A percentile compares a stretch with the other conserved stretches of the same genome.
phyloP scores from a whole-genome alignment of 2,888 invertebrate species.

The Myopa testacea region DNA sequence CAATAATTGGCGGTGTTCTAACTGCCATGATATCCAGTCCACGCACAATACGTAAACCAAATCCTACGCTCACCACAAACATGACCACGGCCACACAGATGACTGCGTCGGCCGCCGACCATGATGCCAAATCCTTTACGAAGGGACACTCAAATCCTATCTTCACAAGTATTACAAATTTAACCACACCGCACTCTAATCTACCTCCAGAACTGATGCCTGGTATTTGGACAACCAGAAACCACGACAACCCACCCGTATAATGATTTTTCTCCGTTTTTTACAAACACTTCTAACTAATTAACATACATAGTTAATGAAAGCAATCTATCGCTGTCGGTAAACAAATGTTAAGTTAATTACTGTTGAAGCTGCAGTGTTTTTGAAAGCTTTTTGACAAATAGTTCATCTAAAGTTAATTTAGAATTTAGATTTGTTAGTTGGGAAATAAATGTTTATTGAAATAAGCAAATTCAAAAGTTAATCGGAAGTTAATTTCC shows the following conservation, averaged over 20 bases:
- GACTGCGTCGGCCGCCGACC: conserved; percentile 51
- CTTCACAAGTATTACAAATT: conserved; percentile 57
- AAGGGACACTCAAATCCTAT: conserved; percentile 73
- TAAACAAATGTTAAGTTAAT: too few relatives aligned
- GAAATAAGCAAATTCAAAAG: too few relatives aligned
- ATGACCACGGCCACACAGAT: conserved; percentile 44
- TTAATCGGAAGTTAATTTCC: too few relatives aligned
- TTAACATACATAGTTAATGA: too few relatives aligned
- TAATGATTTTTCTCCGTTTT: background rate
- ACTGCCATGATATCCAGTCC: conserved; percentile 65
- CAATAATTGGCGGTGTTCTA: conserved; percentile 65
- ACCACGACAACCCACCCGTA: conserved; percentile 52
- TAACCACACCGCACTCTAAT: conserved; percentile 62
- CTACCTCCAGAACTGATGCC: conserved; percentile 67
- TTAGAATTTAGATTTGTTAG: too few relatives aligned
- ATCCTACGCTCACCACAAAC: conserved; percentile 49
- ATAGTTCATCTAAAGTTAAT: too few relatives aligned
- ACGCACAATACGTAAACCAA: conserved; percentile 59
- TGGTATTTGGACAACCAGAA: conserved; percentile 68
- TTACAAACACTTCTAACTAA: background rate
- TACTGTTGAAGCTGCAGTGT: too few relatives aligned
- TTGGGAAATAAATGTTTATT: too few relatives aligned
- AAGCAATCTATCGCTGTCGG: too few relatives aligned
- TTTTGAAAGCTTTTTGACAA: too few relatives aligned
- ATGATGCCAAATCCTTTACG: conserved; percentile 66